A percentile compares a stretch with the other conserved stretches of the same genome.
Conservation (phyloP, 1,140 invertebrate genomes). For the Drosophila parvula region DNA sequence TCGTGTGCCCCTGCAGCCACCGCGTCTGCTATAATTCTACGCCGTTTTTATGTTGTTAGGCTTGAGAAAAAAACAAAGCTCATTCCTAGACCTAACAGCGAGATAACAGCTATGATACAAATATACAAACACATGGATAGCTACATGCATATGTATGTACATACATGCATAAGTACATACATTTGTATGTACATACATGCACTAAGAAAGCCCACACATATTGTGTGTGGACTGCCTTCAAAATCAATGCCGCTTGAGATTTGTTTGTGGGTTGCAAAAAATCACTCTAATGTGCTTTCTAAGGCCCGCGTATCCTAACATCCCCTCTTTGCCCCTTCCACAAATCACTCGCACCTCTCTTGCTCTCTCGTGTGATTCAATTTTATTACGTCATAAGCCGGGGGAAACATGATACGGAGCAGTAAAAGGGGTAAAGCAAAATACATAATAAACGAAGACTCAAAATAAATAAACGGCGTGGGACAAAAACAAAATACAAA, state of each 20-base stretch:
- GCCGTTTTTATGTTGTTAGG: constrained; percentile 18
- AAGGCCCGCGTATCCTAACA: constrained; percentile 8
- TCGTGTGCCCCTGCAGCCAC: constrained; percentile 11
- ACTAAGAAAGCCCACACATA: constrained; percentile 16
- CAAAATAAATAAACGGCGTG: constrained; percentile 28
- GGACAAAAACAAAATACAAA: constrained; percentile 34
- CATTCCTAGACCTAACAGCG: constrained; percentile 6
- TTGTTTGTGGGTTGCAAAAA: constrained; percentile 64
- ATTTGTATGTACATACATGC: background rate
- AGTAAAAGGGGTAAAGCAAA: constrained; percentile 56
- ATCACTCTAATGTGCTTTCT: constrained; percentile 44
- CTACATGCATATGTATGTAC: background rate
- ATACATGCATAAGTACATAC: background rate
- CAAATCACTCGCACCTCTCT: constrained; percentile 5
- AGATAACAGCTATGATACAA: constrained; percentile 23
- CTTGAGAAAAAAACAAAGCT: constrained; percentile 8
- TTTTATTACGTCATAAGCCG: constrained; percentile 67
- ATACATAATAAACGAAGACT: constrained; percentile 35
- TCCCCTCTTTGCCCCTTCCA: background rate
- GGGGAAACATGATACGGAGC: constrained; percentile 60
- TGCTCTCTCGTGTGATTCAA: constrained; percentile 32
- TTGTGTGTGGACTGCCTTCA: constrained; percentile 57
- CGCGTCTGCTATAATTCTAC: constrained; percentile 40
- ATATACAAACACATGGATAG: background rate
- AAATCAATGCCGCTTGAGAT: constrained; percentile 69